phyloP scores from a whole-genome alignment of 2,113 vertebrate genomes.

The Loxodonta africana region DNA sequence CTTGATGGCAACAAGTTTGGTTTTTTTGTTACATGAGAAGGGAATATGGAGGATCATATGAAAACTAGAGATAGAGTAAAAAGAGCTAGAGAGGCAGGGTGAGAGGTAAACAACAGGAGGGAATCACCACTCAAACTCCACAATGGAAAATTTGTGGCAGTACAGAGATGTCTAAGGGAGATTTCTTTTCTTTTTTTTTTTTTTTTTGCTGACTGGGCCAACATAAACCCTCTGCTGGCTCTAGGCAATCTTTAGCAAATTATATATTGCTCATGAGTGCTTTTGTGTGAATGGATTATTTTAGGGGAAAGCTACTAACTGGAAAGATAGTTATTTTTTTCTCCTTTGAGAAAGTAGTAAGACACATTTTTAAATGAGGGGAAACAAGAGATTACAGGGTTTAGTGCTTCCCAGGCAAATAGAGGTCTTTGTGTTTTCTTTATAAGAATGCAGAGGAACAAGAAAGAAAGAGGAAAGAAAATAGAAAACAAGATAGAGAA shows the following conservation, averaged over 20 bases:
- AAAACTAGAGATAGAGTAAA: background rate
- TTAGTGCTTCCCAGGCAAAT: slow-evolving; percentile 33
- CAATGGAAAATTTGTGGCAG: background rate
- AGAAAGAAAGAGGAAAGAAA: slow-evolving; percentile 21
- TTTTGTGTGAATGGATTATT: slow-evolving; percentile 79
- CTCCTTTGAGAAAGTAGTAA: slow-evolving; percentile 68
- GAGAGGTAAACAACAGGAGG: background rate
- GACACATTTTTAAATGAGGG: slow-evolving; percentile 70
- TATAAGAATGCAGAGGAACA: background rate
- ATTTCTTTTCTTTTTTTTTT: background rate
- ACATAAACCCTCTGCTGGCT: background rate
- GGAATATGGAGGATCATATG: background rate
- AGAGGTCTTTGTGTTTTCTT: slow-evolving; percentile 43
- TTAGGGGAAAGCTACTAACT: slow-evolving; percentile 59
- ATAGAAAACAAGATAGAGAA: background rate
- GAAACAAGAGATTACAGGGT: slow-evolving; percentile 75
- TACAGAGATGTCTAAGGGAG: background rate
- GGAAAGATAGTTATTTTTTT: slow-evolving; percentile 67
- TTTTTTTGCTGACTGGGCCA: background rate
- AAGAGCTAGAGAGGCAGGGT: background rate
- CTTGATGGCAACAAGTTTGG: too few species aligned
- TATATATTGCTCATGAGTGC: slow-evolving; percentile 54
- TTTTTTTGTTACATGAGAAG: background rate
- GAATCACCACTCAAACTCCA: background rate
- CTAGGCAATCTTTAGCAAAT: slow-evolving; percentile 60